These are phyloP conservation scores for Ectropis grisescens DNA, from an alignment of 1,140 invertebrate genomes.

Conservation along the genomic window DNA sequence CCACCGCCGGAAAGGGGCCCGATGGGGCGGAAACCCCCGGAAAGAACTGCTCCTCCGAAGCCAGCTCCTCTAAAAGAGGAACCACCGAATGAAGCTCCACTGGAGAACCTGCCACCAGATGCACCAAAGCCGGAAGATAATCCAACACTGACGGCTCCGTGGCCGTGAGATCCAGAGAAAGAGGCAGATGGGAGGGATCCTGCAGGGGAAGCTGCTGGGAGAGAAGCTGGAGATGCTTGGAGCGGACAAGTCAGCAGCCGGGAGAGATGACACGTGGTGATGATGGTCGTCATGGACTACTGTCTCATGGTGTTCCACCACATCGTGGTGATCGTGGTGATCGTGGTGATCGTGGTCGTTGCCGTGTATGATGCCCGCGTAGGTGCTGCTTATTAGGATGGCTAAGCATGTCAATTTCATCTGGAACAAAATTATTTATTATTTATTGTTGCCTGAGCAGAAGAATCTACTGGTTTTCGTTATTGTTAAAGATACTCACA, in stretches of 20 bases:
- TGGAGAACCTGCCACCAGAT: not conserved
- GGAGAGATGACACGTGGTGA: no score
- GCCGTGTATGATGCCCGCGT: constrained; percentile 36
- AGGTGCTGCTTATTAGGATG: constrained; percentile 41
- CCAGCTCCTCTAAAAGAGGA: constrained; percentile 1
- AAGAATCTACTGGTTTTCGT: no score
- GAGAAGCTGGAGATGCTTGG: constrained; percentile 31
- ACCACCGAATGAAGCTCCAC: constrained; percentile 4
- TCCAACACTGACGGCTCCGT: constrained; percentile 3
- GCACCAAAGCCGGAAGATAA: constrained; percentile 9
- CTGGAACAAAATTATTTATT: constrained; percentile 31
- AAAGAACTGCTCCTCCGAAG: not conserved
- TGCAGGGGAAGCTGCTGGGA: constrained; percentile 48
- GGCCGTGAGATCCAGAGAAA: constrained; percentile 23
- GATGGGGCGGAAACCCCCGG: not conserved
- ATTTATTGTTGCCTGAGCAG: not conserved
- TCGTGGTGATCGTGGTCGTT: constrained; percentile 17
- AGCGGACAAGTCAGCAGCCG: not conserved
- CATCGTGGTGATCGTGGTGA: constrained; percentile 2
- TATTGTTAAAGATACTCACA: constrained; percentile 44
- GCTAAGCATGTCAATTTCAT: constrained; percentile 47
- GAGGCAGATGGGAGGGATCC: constrained; percentile 51
- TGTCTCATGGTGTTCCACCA: no score
- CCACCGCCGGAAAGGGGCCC: constrained; percentile 15
- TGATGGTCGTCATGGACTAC: no score